Base-by-base conservation (phyloP, 2,113 vertebrate genomes). In the Rhizomys pruinosus region DNA sequence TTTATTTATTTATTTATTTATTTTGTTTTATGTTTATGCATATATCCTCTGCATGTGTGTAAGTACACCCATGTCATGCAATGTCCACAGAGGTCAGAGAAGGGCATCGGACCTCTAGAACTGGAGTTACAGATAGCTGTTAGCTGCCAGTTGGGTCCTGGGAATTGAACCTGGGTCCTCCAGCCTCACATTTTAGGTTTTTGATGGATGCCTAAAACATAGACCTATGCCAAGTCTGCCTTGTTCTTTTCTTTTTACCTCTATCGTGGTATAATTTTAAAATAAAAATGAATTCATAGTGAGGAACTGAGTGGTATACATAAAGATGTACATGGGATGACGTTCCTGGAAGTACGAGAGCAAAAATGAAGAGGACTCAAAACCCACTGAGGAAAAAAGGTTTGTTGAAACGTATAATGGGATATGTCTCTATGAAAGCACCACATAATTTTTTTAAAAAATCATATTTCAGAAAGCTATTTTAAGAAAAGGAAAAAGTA, bases 231-330 rank as follows among this genome's bases (percentile, higher is more conserved):
- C 55, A 27, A 92, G 22, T 9, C 34, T 9, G 44, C 20, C 4
- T 37, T 19, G 0, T 16, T 73, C 29, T 39, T 71, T 64, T 59
- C 52, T 52, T 16, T 39, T 34, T 39, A 44, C 16, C 10, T 81
- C 10, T 29, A 52, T 4, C 23, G 80, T 29, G 61, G 34, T 32
- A 39, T 63, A 25, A 42, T 34, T 85, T 71, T 78, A 66, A 71
- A 95, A 82, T 61, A n/a, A 32, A 25, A 69, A 3, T 81, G n/a
- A 84, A 87, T 55, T n/a, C 59, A 63, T 76, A 94, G 73, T 76
- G 29, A 87, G 32, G 8, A 85, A 73, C 79, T 69, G 42, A 85
- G 34, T 71, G 29, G 63, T 27, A 61, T 16, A 19, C 17, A 73
- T 6, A 84, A 76, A 90, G 22, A 89, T 92, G 66, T 93, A 63